phyloP scores from a whole-genome alignment of 2,113 vertebrate genomes.

The Drymodes brunneopygia region DNA sequence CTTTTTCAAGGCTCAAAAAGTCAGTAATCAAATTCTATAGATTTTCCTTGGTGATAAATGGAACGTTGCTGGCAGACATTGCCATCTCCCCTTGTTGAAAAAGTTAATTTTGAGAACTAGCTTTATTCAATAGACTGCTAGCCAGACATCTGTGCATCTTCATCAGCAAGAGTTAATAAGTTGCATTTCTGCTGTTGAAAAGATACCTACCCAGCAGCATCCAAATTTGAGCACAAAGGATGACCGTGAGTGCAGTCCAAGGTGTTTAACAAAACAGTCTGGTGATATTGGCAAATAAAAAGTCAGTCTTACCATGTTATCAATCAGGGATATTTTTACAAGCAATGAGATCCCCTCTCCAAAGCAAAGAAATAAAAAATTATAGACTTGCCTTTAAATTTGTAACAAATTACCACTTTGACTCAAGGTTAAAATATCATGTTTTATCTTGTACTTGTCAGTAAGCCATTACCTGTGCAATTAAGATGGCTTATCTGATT shows the following conservation, averaged over 20 bases:
- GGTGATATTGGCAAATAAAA: background rate
- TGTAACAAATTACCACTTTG: background rate
- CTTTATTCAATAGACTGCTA: background rate
- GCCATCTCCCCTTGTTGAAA: accelerated
- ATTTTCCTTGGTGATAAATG: background rate
- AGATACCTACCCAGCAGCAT: background rate
- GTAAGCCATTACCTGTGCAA: background rate
- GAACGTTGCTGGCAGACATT: background rate
- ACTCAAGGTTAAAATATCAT: background rate
- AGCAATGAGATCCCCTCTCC: background rate
- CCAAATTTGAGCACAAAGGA: background rate
- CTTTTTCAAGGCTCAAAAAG: background rate
- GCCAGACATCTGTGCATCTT: background rate
- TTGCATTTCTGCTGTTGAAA: background rate
- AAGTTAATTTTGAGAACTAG: background rate
- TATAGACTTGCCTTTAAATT: background rate
- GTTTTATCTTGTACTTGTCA: background rate
- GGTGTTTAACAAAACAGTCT: background rate
- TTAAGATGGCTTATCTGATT: background rate
- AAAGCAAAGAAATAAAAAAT: background rate
- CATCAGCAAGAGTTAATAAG: background rate
- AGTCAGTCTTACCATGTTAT: background rate
- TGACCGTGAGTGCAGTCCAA: background rate
- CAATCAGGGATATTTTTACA: background rate
- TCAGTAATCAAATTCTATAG: background rate